Evolutionary conservation across 2,888 invertebrate species (phyloP).

Genomic region (Entomobrya multifasciata): DNA sequence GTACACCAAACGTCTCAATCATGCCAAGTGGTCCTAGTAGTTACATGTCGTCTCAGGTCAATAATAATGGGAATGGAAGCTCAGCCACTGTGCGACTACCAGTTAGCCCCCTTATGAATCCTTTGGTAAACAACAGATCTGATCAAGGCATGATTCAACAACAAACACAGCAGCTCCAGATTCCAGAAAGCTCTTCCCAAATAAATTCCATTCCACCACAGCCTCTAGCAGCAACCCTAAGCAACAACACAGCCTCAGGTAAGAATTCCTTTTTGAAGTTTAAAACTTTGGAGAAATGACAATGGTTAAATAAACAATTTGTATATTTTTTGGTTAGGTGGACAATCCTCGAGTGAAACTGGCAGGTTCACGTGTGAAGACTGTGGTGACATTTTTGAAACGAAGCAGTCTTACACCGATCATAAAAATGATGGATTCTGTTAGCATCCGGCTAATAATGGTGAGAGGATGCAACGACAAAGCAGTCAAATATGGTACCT

Average conservation of each 20-base stretch:
- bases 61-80: neutral
- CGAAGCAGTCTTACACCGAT: neutral
- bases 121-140: neutral
- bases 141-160: neutral
- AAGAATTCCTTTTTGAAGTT: too few relatives aligned
- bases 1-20: neutral
- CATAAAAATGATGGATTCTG: conserved; percentile 11
- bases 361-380: neutral
- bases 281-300: too few relatives aligned
- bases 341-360: too few relatives aligned
- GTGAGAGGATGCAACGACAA: neutral
- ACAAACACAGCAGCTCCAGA: neutral
- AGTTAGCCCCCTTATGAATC: conserved; percentile 15
- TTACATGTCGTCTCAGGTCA: neutral
- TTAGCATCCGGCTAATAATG: neutral
- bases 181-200: neutral
- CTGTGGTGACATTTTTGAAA: neutral
- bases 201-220: neutral
- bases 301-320: too few relatives aligned
- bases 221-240: neutral
- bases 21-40: neutral
- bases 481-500: too few relatives aligned
- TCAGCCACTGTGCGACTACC: conserved; percentile 2
- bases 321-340: too few relatives aligned
- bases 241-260: neutral